Evolutionary conservation across 2,888 invertebrate species (phyloP).

Genomic region (Drosophila mimetica): DNA sequence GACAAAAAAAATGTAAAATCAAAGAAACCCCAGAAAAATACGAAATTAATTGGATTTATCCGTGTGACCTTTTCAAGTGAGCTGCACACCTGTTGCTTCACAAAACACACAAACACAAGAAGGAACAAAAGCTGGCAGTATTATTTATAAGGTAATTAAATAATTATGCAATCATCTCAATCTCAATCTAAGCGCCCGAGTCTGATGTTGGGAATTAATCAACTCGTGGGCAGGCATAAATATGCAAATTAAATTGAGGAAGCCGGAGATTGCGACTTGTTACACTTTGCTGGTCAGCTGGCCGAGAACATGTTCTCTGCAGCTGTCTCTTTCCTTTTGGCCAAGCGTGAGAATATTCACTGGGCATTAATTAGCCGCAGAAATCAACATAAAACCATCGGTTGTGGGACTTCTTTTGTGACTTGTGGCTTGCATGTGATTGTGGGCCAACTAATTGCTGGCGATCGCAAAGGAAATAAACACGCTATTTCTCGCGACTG

Average conservation of each 20-base stretch:
- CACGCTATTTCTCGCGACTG: slow-evolving; percentile 19
- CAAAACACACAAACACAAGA: background rate
- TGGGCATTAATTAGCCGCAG: slow-evolving; percentile 71
- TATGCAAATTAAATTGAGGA: slow-evolving; percentile 72
- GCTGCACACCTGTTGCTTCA: slow-evolving; percentile 33
- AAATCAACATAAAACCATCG: slow-evolving; percentile 67
- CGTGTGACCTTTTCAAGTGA: slow-evolving; percentile 33
- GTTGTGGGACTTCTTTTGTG: slow-evolving; percentile 38
- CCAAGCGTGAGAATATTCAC: slow-evolving; percentile 72
- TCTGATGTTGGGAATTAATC: slow-evolving; percentile 60
- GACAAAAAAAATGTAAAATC: background rate
- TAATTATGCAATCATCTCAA: slow-evolving; percentile 40
- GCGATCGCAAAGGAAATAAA: slow-evolving; percentile 22
- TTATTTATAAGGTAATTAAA: slow-evolving; percentile 35
- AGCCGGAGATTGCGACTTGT: slow-evolving; percentile 62
- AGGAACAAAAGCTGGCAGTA: slow-evolving; percentile 2
- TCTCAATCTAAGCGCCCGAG: slow-evolving; percentile 31
- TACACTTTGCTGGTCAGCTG: slow-evolving; percentile 52
- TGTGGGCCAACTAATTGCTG: slow-evolving; percentile 32
- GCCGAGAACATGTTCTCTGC: slow-evolving; percentile 42
- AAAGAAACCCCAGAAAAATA: slow-evolving; percentile 5
- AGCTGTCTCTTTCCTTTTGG: slow-evolving; percentile 1
- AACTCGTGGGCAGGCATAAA: slow-evolving; percentile 44
- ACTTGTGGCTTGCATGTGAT: slow-evolving; percentile 19
- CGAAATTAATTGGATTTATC: slow-evolving; percentile 16